Evolutionary conservation across 35 echinoderm and acorn worm genomes (phyloP).

Genomic region (Acanthaster planci): DNA sequence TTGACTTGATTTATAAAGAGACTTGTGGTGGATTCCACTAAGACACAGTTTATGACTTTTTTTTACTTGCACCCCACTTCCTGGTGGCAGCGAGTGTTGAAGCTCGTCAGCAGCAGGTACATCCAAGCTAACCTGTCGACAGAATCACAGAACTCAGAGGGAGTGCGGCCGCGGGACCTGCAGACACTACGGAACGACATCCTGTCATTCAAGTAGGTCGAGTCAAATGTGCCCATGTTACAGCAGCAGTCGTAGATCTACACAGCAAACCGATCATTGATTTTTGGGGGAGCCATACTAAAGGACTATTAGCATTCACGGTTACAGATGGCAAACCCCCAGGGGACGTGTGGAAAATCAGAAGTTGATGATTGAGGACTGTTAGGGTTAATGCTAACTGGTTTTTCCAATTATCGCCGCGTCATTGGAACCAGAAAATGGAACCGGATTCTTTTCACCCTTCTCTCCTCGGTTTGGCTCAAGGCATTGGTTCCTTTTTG

Average conservation of each 20-base stretch:
- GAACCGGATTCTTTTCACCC: background rate
- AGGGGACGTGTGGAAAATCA: background rate
- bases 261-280: too few species aligned
- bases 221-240: too few species aligned
- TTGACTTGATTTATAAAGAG: background rate
- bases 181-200: conserved; percentile 1
- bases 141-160: background rate
- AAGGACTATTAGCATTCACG: too few species aligned
- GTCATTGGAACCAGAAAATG: background rate
- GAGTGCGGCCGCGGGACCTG: background rate
- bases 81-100: background rate
- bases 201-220: background rate
- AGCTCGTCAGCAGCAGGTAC: background rate
- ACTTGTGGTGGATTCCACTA: background rate
- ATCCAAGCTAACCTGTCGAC: background rate
- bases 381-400: background rate
- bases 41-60: background rate
- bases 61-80: background rate
- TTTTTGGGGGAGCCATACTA: too few species aligned
- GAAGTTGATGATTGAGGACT: background rate
- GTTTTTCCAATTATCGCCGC: background rate
- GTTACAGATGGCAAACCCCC: background rate
- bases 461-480: background rate
- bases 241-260: too few species aligned
- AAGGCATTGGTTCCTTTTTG: background rate